Evolutionary conservation across 2,797 vertebrate genomes (phyloP).

Genomic region (Sphenodon punctatus): DNA sequence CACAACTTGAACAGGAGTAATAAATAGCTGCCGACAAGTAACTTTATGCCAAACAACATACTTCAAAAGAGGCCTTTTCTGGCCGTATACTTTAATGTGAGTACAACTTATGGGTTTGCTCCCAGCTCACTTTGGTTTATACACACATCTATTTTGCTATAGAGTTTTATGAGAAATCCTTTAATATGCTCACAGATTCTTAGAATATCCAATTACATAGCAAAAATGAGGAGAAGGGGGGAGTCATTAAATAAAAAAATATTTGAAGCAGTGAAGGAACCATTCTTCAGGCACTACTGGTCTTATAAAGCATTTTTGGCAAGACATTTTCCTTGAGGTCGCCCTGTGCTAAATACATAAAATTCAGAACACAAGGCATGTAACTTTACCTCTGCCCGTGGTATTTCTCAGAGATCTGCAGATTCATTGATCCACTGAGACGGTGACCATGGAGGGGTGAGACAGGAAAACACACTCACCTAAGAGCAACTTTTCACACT

Average conservation of each 20-base stretch:
- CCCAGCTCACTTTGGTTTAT: not conserved
- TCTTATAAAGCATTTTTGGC: not conserved
- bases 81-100: not conserved
- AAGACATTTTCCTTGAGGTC: not conserved
- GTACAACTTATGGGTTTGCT: constrained; percentile 1
- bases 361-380: not conserved
- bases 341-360: not conserved
- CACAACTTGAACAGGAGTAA: no score
- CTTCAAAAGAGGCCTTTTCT: not conserved
- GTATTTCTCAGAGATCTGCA: not conserved
- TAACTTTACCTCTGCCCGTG: not conserved
- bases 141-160: not conserved
- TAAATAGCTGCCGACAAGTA: no score
- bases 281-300: not conserved
- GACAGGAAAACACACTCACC: not conserved
- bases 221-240: not conserved
- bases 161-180: constrained; percentile 7
- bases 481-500: not conserved
- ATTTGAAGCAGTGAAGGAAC: not conserved
- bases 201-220: constrained; percentile 17
- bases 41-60: no score
- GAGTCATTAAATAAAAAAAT: constrained; percentile 13
- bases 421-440: not conserved
- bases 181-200: not conserved
- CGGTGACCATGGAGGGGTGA: not conserved